phyloP scores from a whole-genome alignment of 2,113 vertebrate genomes.

The Pelobates fuscus region DNA sequence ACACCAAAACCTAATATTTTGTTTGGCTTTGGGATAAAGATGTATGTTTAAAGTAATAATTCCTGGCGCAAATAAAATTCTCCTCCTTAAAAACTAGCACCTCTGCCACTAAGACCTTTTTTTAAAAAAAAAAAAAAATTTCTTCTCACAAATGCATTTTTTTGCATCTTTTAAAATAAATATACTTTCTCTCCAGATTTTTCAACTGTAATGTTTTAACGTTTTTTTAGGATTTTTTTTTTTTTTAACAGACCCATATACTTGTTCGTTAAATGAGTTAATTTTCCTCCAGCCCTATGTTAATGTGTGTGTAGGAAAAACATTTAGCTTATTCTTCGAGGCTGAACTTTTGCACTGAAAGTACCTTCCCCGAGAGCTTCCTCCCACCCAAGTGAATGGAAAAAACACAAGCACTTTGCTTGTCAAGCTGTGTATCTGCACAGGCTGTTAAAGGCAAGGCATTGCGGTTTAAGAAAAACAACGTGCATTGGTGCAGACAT shows the following conservation, averaged over 20 bases:
- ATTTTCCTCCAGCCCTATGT: conserved; percentile 38
- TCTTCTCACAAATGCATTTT: conserved; percentile 17
- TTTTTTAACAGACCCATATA: conserved; percentile 34
- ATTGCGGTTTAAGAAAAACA: conserved; percentile 63
- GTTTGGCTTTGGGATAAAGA: conserved; percentile 23
- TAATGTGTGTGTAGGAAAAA: conserved; percentile 47
- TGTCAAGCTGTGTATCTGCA: conserved; percentile 59
- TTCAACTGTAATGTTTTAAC: not conserved
- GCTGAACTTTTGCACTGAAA: conserved; percentile 50
- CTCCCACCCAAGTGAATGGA: conserved; percentile 51
- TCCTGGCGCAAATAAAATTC: conserved; percentile 14
- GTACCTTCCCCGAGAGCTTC: conserved; percentile 40
- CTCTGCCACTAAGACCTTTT: conserved; percentile 36
- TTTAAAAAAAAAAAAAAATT: conserved; percentile 23
- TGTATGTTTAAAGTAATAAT: conserved; percentile 35
- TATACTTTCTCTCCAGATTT: conserved; percentile 6
- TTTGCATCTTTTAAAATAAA: conserved; percentile 33
- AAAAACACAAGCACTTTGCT: conserved; percentile 61
- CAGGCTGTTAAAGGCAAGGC: conserved; percentile 67
- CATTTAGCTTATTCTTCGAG: conserved; percentile 44
- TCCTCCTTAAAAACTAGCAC: conserved; percentile 24
- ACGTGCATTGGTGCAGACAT: conserved; percentile 64
- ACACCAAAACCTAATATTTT: conserved; percentile 34
- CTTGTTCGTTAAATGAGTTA: conserved; percentile 40
- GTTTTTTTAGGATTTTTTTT: not conserved